Conservation (phyloP, 1,140 invertebrate species). For the Penaeus chinensis region DNA sequence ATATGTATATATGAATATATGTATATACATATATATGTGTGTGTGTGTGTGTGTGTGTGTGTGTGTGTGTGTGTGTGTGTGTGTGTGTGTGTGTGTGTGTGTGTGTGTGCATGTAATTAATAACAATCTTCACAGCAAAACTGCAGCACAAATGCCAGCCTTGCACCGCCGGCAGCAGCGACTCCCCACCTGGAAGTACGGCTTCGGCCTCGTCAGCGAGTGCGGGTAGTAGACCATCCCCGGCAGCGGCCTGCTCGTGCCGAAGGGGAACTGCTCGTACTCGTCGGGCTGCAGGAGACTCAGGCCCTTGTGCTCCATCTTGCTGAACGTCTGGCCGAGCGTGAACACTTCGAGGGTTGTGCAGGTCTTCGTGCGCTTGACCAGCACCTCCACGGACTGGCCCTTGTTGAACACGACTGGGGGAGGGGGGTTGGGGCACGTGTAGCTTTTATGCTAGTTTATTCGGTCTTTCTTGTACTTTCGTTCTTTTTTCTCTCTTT, state of each 20-base stretch:
- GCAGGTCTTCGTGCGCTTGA: conserved; percentile 2
- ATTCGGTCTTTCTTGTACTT: too few relatives aligned
- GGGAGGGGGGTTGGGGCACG: not conserved
- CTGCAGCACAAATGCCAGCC: too few relatives aligned
- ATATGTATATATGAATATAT: conserved; percentile 21
- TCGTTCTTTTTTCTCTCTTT: too few relatives aligned
- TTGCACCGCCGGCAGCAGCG: too few relatives aligned
- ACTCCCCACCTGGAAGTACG: conserved; percentile 23
- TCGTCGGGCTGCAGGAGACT: conserved; percentile 22
- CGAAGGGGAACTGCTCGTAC: conserved; percentile 52
- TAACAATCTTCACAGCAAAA: not conserved
- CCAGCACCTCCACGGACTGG: conserved; percentile 42
- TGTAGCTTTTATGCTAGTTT: too few relatives aligned
- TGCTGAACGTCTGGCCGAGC: conserved; percentile 19
- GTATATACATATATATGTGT: conserved; percentile 11
- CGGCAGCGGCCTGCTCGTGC: conserved; percentile 9
- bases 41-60: conserved; percentile 1
- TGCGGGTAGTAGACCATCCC: conserved; percentile 52
- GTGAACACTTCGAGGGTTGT: conserved; percentile 35
- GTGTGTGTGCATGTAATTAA: not conserved
- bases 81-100: not conserved
- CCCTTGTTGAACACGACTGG: conserved; percentile 43
- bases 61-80: conserved; percentile 5
- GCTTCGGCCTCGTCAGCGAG: conserved; percentile 31
- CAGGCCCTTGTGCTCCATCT: conserved; percentile 3